These are phyloP conservation scores for Poecilia latipinna DNA, from an alignment of 2,113 vertebrate genomes.

Conservation along the genomic window DNA sequence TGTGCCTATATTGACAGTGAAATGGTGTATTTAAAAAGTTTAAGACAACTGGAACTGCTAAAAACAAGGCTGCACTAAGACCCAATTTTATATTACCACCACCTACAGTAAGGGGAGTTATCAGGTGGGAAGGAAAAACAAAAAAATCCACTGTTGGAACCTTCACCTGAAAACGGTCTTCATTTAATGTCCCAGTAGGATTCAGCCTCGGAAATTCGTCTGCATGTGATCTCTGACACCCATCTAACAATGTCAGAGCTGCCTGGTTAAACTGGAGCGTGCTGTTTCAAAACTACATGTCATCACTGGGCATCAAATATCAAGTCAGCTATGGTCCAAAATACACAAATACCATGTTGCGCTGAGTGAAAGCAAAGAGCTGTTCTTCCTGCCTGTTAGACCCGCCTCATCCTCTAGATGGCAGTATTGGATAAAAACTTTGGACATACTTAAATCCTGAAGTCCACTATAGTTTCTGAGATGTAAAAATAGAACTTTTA, in stretches of 20 bases:
- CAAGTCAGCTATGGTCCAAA: not conserved
- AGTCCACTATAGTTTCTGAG: not conserved
- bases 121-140: no score
- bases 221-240: not conserved
- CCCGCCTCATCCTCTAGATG: slow-evolving; percentile 25
- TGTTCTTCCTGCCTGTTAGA: not conserved
- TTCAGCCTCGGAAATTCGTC: not conserved
- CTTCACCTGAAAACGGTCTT: not conserved
- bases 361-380: slow-evolving; percentile 1
- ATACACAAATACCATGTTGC: not conserved
- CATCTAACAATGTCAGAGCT: not conserved
- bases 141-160: no score
- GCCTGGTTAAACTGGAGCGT: not conserved
- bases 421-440: slow-evolving; percentile 55
- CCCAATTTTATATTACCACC: no score
- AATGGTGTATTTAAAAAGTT: no score
- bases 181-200: not conserved
- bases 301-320: not conserved
- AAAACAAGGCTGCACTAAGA: no score
- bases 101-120: no score
- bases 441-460: not conserved
- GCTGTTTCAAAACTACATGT: not conserved
- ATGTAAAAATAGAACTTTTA: no score
- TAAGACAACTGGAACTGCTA: no score
- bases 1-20: no score